Base-by-base conservation (phyloP, 2,888 invertebrate genomes). In the Blera fallax region DNA sequence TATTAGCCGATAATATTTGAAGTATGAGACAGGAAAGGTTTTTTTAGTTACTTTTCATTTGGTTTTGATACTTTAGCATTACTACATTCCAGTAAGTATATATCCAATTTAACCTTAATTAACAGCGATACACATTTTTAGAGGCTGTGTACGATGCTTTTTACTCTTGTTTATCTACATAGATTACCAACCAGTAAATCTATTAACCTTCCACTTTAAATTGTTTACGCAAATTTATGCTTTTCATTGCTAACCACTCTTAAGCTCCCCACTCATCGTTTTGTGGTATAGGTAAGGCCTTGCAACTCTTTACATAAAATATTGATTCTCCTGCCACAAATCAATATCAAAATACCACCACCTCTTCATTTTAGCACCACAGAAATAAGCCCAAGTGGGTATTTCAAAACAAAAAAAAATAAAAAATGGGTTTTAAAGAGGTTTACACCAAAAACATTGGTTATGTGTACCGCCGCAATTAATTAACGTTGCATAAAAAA, bases 291-390 rank as follows among this genome's bases (percentile, higher is more conserved):
- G 21, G 50, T 27, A 34, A 72, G 50, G 37, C 58, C 58, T 73
- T 62, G 27, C 18, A 32, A 32, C 34, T 50, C 62, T 62, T 62
- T 18, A 21, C 50, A 74, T 64, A 29, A 48, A 65, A 34, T 76
- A 65, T 65, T 67, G 76, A 65, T 65, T 76, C 18, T 37, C 4
- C 65, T 32, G 32, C 27, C 40, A 58, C 54, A 67, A 65, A 58
- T 56, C 34, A 34, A 65, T 67, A 65, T 74, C 10, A 21, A 65
- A 65, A 45, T 29, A 45, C 16, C 18, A 16, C 18, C 1, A 3
- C 18, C 45, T 18, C 8, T 45, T 45, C 40, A 40, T 5, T 4
- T 21, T 2, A 14, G 2, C 10, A 34, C 34, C 34, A 10, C 8
- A 10, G 40, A 14, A 40, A 40, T 40, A 3, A 48, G n/a, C 10